Evolutionary conservation across 2,797 vertebrate genomes (phyloP).

Genomic region (Champsocephalus esox): DNA sequence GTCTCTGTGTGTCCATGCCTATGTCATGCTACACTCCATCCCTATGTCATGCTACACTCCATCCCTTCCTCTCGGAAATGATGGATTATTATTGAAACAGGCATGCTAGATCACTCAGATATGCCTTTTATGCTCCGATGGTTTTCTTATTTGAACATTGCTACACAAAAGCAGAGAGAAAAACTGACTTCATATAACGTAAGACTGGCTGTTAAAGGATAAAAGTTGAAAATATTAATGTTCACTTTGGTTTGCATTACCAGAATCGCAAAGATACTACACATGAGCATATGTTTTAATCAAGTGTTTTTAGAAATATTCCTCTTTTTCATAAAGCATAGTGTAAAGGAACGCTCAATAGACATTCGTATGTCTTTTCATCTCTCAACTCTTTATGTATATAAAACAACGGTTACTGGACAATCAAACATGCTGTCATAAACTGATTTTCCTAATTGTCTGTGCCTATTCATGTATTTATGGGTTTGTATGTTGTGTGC

Average conservation of each 20-base stretch:
- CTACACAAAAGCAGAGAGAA: background rate
- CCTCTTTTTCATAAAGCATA: background rate
- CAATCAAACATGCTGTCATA: no score
- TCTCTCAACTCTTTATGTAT: no score
- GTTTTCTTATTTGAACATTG: conserved; percentile 27
- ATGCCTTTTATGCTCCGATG: background rate
- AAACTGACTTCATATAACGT: background rate
- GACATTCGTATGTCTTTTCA: no score
- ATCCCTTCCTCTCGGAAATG: background rate
- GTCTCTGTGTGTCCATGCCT: conserved; percentile 10
- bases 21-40: conserved; percentile 18
- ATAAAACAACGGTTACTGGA: no score
- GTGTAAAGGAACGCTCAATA: background rate
- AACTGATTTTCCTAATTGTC: no score
- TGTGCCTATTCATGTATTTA: no score
- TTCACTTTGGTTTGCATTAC: background rate
- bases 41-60: conserved; percentile 6
- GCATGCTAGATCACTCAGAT: background rate
- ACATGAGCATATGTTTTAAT: background rate
- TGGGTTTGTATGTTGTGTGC: no score
- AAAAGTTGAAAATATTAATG: background rate
- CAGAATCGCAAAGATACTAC: background rate
- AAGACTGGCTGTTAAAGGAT: background rate
- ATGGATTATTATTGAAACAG: conserved; percentile 9
- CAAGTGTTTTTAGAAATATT: background rate